Base-by-base conservation (phyloP, 2,113 vertebrate genomes). In the Falcunculus frontatus region DNA sequence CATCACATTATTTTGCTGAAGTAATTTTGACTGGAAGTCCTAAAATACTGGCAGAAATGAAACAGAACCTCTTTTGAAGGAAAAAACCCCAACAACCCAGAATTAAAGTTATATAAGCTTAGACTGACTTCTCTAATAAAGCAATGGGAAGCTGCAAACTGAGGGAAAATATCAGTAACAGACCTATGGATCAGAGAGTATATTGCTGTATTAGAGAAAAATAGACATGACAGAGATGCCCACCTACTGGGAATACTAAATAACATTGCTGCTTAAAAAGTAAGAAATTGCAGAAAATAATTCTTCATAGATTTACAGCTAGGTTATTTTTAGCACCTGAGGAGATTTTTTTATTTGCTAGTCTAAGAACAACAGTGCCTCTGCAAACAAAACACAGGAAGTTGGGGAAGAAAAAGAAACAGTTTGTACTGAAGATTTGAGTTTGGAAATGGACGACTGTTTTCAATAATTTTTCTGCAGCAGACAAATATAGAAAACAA, bases 121-220 rank as follows among this genome's bases (percentile, higher is more conserved):
- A 62, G 64, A 33, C 47, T 52, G 49, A 78, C 22, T 89, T 84
- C 26, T 78, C 81, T 73, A 92, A 70, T 79, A 87, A 89, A 84
- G 52, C 68, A 72, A 68, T 23, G 5, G 12, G 49, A 93, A 90
- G 55, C 9, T 37, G 29, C 16, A 89, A 87, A 72, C 15, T 42
- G 27, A 49, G 18, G 23, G 41, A 80, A 89, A 83, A 90, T n/a
- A 60, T 67, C 41, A 62, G 9, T 29, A 89, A 74, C 7, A 82
- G 53, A 82, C 11, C 22, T 13, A n/a, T 6, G 27, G 44, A 74
- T 69, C 57, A 82, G n/a, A 55, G 21, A 50, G 44, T 62, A 73
- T 30, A 75, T 19, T 80, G 37, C 25, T 14, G 6, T n/a, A 80
- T 47, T 79, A 26, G 19, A 95, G 74, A 64, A 89, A 82, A 93